Conservation (phyloP, 1,140 invertebrate genomes). For the Zaprionus nigranus region DNA sequence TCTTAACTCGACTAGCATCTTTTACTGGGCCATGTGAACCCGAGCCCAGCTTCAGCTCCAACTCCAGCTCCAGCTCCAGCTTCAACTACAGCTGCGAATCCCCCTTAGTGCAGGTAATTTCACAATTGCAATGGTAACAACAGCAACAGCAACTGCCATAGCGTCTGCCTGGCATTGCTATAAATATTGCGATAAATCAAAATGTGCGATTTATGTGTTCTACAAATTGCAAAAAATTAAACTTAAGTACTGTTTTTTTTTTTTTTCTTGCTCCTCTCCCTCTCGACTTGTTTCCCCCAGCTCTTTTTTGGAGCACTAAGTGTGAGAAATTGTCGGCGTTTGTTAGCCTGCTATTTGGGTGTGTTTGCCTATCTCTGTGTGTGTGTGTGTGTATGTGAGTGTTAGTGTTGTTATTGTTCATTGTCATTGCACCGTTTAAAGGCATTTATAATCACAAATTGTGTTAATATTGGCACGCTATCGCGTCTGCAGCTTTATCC, state of each 20-base stretch:
- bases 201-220: slow-evolving; percentile 83
- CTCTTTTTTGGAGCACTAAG: slow-evolving; percentile 49
- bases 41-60: slow-evolving; percentile 26
- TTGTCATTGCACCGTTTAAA: slow-evolving; percentile 81
- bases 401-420: slow-evolving; percentile 67
- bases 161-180: slow-evolving; percentile 76
- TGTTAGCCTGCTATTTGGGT: slow-evolving; percentile 47
- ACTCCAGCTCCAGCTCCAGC: slow-evolving; percentile 15
- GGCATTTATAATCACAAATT: slow-evolving; percentile 83
- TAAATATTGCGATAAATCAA: slow-evolving; percentile 83
- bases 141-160: slow-evolving; percentile 28
- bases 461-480: slow-evolving; percentile 81
- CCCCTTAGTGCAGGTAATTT: slow-evolving; percentile 60
- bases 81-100: slow-evolving; percentile 49
- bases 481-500: slow-evolving; percentile 58
- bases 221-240: slow-evolving; percentile 84
- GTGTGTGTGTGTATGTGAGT: slow-evolving; percentile 40
- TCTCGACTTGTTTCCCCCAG: background rate
- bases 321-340: slow-evolving; percentile 80
- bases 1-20: slow-evolving; percentile 77
- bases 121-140: slow-evolving; percentile 80
- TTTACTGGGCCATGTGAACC: slow-evolving; percentile 69
- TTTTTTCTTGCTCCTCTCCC: slow-evolving; percentile 1
- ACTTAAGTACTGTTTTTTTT: slow-evolving; percentile 77
- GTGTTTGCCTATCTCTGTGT: slow-evolving; percentile 45